phyloP scores from a whole-genome alignment of 2,888 invertebrate genomes.

The Microctonus aethiopoides region DNA sequence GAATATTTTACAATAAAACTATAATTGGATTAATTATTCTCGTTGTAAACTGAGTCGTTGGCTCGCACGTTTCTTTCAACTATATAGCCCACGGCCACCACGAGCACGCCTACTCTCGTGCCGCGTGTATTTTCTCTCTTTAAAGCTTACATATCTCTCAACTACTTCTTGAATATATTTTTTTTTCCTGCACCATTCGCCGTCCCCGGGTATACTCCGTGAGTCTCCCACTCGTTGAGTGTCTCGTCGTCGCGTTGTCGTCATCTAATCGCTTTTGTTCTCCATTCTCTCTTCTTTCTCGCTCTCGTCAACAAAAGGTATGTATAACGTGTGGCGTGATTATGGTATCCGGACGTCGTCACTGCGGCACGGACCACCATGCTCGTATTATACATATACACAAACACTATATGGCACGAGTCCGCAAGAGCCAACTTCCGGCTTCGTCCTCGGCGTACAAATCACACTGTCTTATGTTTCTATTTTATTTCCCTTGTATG shows the following conservation, averaged over 20 bases:
- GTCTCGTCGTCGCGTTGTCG: conserved; percentile 35
- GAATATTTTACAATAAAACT: too few relatives aligned
- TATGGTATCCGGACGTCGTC: conserved; percentile 43
- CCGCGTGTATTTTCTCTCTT: conserved; percentile 15
- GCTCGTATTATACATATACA: conserved; percentile 26
- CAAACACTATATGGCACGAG: conserved; percentile 34
- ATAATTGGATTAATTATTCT: conserved; percentile 35
- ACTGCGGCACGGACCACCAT: conserved; percentile 40
- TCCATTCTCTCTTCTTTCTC: conserved; percentile 8
- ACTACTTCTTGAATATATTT: conserved; percentile 8
- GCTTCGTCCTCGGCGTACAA: conserved; percentile 34
- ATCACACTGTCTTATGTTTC: conserved; percentile 8
- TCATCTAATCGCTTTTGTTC: conserved; percentile 30
- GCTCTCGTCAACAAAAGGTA: conserved; percentile 40
- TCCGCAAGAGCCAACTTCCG: conserved; percentile 44
- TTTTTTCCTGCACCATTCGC: not conserved
- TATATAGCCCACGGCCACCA: conserved; percentile 37
- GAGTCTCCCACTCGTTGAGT: conserved; percentile 28
- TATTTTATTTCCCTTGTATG: not conserved
- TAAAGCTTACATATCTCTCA: not conserved
- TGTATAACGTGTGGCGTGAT: conserved; percentile 44
- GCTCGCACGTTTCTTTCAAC: not conserved
- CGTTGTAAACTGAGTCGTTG: not conserved
- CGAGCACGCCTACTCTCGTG: conserved; percentile 42
- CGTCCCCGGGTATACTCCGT: too few relatives aligned